phyloP scores from a whole-genome alignment of 2,888 invertebrate species.

The Eupeodes latifasciatus region DNA sequence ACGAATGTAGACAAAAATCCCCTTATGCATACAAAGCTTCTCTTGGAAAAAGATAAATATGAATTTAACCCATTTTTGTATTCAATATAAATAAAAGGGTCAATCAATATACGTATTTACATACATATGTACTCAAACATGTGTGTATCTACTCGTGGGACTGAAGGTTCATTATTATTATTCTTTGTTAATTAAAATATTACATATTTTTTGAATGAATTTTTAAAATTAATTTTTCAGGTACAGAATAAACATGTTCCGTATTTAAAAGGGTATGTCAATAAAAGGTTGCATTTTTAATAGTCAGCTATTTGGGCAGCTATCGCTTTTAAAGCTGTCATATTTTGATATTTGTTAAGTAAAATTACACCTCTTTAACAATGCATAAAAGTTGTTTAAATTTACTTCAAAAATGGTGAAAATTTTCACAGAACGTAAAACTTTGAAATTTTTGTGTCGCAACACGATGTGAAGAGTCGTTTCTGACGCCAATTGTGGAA shows the following conservation, averaged over 20 bases:
- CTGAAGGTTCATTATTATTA: neutral
- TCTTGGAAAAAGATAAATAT: conserved; percentile 17
- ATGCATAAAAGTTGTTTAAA: no score
- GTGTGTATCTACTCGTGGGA: neutral
- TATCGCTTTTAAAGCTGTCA: no score
- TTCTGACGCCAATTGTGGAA: no score
- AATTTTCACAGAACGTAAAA: no score
- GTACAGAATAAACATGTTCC: no score
- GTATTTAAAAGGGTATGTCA: neutral
- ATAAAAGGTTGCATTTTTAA: neutral
- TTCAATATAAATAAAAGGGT: neutral
- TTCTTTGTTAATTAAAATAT: conserved; percentile 3
- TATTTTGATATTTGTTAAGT: no score
- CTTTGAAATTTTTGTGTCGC: no score
- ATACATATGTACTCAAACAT: neutral
- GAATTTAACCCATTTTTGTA: conserved; percentile 11
- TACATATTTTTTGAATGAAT: neutral
- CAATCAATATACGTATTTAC: neutral
- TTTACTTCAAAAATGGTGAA: no score
- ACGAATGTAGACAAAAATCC: conserved; percentile 5
- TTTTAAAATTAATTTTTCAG: neutral
- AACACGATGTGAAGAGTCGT: no score
- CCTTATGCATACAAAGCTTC: neutral
- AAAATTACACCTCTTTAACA: no score
- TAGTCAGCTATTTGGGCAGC: no score